These are phyloP conservation scores for Camptogramma bilineatum DNA, from an alignment of 2,888 invertebrate genomes.

Conservation along the genomic window DNA sequence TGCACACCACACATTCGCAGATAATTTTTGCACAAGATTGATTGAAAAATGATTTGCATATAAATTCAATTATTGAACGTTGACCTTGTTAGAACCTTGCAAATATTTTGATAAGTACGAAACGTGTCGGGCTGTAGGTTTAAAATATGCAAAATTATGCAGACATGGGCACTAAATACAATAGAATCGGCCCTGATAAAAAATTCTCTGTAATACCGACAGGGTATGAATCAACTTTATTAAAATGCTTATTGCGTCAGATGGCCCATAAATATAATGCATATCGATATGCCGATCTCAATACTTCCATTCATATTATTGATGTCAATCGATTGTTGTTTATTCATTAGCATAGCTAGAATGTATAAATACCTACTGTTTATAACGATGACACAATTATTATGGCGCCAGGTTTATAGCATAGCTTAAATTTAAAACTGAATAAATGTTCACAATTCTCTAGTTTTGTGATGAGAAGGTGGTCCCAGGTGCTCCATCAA, in stretches of 20 bases:
- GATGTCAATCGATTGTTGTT: conserved; percentile 41
- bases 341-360: conserved; percentile 34
- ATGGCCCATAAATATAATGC: conserved; percentile 41
- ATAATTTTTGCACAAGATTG: neutral
- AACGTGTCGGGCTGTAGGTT: conserved; percentile 4
- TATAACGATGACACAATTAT: conserved; percentile 16
- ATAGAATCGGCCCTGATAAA: conserved; percentile 29
- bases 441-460: too few species aligned
- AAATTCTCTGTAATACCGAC: conserved; percentile 28
- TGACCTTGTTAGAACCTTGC: conserved; percentile 5
- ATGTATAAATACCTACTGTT: conserved; percentile 3
- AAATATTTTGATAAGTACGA: conserved; percentile 3
- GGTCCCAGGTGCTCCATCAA: too few species aligned
- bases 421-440: too few species aligned
- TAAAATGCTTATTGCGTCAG: conserved; percentile 43
- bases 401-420: conserved; percentile 1
- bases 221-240: conserved; percentile 38
- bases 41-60: neutral
- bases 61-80: neutral
- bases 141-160: conserved; percentile 24
- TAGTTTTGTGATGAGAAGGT: too few species aligned
- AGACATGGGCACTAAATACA: conserved; percentile 34
- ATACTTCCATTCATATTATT: conserved; percentile 39
- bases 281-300: conserved; percentile 40
- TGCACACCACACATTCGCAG: neutral